Percentiles rank a stretch among this genome's conserved stretches.
These are phyloP conservation scores for Rhamnusium bicolor DNA, from an alignment of 2,888 invertebrate genomes.

Conservation along the genomic window DNA sequence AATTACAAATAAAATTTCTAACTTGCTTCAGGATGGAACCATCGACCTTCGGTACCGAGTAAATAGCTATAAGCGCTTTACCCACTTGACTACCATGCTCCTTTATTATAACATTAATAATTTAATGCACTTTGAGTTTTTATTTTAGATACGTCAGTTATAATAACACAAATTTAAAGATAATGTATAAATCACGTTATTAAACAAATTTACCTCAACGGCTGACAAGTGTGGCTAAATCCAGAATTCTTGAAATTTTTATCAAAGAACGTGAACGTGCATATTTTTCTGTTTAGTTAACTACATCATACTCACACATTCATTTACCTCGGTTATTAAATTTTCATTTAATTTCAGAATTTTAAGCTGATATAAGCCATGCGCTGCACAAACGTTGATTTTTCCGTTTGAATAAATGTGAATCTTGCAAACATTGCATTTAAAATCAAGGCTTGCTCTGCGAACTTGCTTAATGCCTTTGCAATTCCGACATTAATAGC, in stretches of 20 bases:
- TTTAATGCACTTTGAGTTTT: too few species aligned
- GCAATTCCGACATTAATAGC: slow-evolving; percentile 34
- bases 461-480: slow-evolving; percentile 20
- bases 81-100: too few species aligned
- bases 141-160: too few species aligned
- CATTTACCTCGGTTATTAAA: neutral
- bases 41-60: too few species aligned
- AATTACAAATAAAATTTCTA: too few species aligned
- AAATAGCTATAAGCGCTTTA: too few species aligned
- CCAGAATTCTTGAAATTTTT: neutral
- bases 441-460: slow-evolving; percentile 17
- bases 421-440: slow-evolving; percentile 31
- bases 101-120: too few species aligned
- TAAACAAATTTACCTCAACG: neutral
- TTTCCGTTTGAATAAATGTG: slow-evolving; percentile 14
- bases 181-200: too few species aligned
- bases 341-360: slow-evolving; percentile 8
- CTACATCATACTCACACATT: neutral
- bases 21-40: too few species aligned
- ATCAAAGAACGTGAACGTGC: neutral
- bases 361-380: slow-evolving; percentile 8
- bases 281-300: neutral
- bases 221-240: neutral
- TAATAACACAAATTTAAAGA: too few species aligned
- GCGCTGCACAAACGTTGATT: slow-evolving; percentile 25